Percentiles rank a stretch among this genome's conserved stretches.
Conservation (phyloP, 2,797 vertebrate genomes). For the Macropodus opercularis region DNA sequence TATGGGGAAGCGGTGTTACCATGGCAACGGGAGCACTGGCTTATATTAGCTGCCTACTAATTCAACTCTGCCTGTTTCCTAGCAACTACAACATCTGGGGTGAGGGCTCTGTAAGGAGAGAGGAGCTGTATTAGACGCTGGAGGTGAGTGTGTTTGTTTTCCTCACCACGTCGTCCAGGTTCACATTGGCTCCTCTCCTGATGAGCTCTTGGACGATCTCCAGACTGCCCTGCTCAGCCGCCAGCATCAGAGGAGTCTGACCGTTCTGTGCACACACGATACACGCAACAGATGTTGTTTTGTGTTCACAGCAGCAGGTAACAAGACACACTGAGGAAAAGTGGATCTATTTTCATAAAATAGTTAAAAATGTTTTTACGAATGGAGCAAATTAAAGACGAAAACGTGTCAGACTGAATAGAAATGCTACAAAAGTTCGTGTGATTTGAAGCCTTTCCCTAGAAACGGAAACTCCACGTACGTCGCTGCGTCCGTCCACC, state of each 20-base stretch:
- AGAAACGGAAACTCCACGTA: slow-evolving; percentile 56
- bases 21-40: slow-evolving; percentile 51
- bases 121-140: neutral
- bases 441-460: neutral
- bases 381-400: no score
- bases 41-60: neutral
- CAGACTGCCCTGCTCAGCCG: slow-evolving; percentile 94
- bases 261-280: slow-evolving; percentile 84
- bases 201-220: slow-evolving; percentile 95
- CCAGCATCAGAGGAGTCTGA: slow-evolving; percentile 95
- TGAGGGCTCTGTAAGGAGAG: neutral
- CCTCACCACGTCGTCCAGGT: slow-evolving; percentile 93
- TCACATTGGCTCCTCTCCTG: slow-evolving; percentile 92
- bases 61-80: slow-evolving; percentile 25
- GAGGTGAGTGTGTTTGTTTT: neutral
- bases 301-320: neutral
- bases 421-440: no score
- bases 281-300: slow-evolving; percentile 10
- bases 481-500: slow-evolving; percentile 96
- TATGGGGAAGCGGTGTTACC: slow-evolving; percentile 40
- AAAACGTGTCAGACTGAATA: neutral
- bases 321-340: no score
- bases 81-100: slow-evolving; percentile 31
- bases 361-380: no score
- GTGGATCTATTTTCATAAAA: no score